Evolutionary conservation across 2,888 invertebrate species (phyloP), one percentile per base, ranked within the genome.

Genomic region (Polymixis flavicincta): DNA sequence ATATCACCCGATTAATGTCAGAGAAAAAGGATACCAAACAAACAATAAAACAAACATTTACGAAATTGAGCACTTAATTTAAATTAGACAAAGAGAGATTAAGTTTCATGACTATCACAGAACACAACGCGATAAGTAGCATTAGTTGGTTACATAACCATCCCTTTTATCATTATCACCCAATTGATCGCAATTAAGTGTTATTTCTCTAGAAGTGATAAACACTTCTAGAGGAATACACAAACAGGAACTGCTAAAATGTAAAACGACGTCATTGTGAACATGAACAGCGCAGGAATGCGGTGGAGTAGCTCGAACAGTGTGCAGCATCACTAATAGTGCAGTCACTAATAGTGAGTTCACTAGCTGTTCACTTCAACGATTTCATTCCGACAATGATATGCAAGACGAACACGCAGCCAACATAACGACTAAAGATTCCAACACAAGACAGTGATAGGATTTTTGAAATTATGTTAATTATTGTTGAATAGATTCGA

Each of bases 311-410:
- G 32, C 50, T 37, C 14, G 1, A 25, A 54, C 7, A 25, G 37
- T 22, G 17, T 22, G 60, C 17, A 37, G 57, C 45, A 48, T 55
- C 42, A 28, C 59, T 60, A 60, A 66, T 66, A 37, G n/a, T 32
- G 42, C 48, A 32, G 11, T 45, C n/a, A n/a, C n/a, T 64, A 48
- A n/a, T n/a, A n/a, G n/a, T n/a, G n/a, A n/a, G n/a, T n/a, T n/a
- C n/a, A n/a, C n/a, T n/a, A n/a, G n/a, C n/a, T n/a, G 50, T 14
- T 52, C n/a, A 19, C 22, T 64, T 19, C 22, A 45, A 59, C 28
- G 59, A 48, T 32, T 69, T 79, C 48, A 69, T 73, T 74, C n/a
- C 73, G 42, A 73, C 68, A 69, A 19, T 69, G 72, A 64, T 55
- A 65, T 28, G 48, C 60, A 69, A 59, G 60, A 65, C 28, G 48